Evolutionary conservation across 2,113 vertebrate species (phyloP), one percentile per base, ranked within the genome.

Genomic region (Nasalis larvatus): DNA sequence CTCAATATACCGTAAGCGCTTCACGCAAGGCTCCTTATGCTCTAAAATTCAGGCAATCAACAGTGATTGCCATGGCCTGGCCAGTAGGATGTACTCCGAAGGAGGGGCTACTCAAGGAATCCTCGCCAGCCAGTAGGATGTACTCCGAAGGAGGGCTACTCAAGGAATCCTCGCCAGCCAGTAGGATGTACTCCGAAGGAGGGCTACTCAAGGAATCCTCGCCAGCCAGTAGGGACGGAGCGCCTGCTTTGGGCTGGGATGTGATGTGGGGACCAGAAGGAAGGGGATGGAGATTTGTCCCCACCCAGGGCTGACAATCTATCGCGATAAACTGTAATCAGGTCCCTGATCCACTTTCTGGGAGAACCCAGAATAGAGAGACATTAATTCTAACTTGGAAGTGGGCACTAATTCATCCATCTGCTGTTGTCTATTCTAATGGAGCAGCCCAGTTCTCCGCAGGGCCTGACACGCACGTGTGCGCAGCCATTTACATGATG

Each of bases 391-490:
- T n/a, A 27, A 40, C 20, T 9, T 18, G 35, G 60, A 8, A 27
- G 16, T 1, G 0, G 3, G 40, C 13, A 71, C 11, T 1, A 1
- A 4, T 5, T 12, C 73, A 30, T 1, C 10, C 12, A 3, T 16
- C 25, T 5, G 30, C 1, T 21, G 32, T 21, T 6, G 47, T 35
- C 32, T 27, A 42, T 7, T 8, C 60, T 69, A 2, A 2, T 1
- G 6, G 27, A 21, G n/a, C 32, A 37, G 60, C 42, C 21, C 20
- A 13, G 35, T 6, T 20, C 37, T 2, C 16, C 0, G 0, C 13
- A 9, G 69, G 5, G 6, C 35, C 91, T 0, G 16, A 0, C 35
- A 1, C 1, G 0, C 12, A 12, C 8, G 0, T 4, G 18, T 37
- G 35, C 2, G 6, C 10, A 4, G 13, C 2, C 2, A 71, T 42